Evolutionary conservation across 2,113 vertebrate species (phyloP).

Genomic region (Chlorocebus sabaeus): DNA sequence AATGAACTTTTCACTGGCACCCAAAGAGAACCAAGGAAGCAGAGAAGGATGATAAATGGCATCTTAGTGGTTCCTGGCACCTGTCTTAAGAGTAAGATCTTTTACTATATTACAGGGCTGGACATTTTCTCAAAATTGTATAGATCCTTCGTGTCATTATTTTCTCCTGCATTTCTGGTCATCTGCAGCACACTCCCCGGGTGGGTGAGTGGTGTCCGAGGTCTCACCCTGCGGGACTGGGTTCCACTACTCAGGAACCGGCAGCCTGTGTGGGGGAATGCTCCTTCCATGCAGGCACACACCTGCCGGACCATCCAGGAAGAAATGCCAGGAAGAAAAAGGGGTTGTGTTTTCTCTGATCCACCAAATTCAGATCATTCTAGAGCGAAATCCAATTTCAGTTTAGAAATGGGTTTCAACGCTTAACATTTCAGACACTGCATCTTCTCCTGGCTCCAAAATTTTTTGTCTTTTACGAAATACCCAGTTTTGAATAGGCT

Average conservation of each 20-base stretch:
- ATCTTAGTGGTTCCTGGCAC: rapidly evolving
- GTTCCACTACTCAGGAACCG: neutral
- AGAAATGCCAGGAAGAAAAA: neutral
- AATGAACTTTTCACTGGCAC: rapidly evolving
- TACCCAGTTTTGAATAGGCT: neutral
- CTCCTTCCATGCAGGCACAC: rapidly evolving
- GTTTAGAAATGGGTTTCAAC: neutral
- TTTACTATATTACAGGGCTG: rapidly evolving
- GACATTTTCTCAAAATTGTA: rapidly evolving
- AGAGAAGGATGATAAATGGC: rapidly evolving
- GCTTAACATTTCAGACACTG: neutral
- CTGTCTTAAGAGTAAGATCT: neutral
- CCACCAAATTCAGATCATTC: neutral
- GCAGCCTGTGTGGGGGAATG: rapidly evolving
- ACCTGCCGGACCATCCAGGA: rapidly evolving
- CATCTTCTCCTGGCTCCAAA: neutral
- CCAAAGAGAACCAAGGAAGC: neutral
- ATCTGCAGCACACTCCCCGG: too few species aligned
- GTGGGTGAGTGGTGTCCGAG: rapidly evolving
- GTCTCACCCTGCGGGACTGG: neutral
- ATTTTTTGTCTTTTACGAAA: neutral
- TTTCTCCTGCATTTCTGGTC: rapidly evolving
- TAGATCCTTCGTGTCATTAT: rapidly evolving
- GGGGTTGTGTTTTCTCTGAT: neutral
- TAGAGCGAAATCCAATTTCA: neutral